Conservation (phyloP, 2,888 invertebrate genomes). For the Ptycholaimellus sp. region DNA sequence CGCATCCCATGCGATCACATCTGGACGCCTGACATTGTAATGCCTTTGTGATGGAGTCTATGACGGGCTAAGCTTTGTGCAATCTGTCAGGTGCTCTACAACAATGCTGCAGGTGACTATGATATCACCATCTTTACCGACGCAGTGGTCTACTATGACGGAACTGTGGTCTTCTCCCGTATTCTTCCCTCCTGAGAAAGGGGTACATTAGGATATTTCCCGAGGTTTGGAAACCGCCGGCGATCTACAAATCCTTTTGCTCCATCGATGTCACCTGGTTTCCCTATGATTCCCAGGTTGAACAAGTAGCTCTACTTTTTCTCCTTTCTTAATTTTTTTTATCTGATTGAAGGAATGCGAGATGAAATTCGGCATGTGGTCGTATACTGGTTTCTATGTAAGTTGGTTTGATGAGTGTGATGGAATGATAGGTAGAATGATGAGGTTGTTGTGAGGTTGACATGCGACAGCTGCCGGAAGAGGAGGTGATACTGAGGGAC, state of each 20-base stretch:
- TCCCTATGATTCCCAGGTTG: constrained; percentile 20
- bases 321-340: background rate
- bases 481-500: too few species aligned
- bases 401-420: too few species aligned
- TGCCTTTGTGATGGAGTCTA: too few species aligned
- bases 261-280: constrained; percentile 24
- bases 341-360: constrained; percentile 11
- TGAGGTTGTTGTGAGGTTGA: too few species aligned
- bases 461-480: too few species aligned
- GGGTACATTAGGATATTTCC: too few species aligned
- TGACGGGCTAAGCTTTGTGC: too few species aligned
- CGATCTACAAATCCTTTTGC: constrained; percentile 25
- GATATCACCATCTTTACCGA: constrained; percentile 23
- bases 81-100: constrained; percentile 73
- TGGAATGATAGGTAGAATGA: too few species aligned
- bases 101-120: constrained; percentile 36
- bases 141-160: too few species aligned
- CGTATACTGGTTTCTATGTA: constrained; percentile 21
- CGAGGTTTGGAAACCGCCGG: constrained; percentile 26
- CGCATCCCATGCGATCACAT: constrained; percentile 87
- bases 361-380: constrained; percentile 26
- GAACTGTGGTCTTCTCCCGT: too few species aligned
- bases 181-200: too few species aligned
- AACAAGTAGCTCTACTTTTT: too few species aligned
- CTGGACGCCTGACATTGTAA: constrained; percentile 87